phyloP scores from a whole-genome alignment of 2,888 invertebrate species.

The Congeria kusceri region DNA sequence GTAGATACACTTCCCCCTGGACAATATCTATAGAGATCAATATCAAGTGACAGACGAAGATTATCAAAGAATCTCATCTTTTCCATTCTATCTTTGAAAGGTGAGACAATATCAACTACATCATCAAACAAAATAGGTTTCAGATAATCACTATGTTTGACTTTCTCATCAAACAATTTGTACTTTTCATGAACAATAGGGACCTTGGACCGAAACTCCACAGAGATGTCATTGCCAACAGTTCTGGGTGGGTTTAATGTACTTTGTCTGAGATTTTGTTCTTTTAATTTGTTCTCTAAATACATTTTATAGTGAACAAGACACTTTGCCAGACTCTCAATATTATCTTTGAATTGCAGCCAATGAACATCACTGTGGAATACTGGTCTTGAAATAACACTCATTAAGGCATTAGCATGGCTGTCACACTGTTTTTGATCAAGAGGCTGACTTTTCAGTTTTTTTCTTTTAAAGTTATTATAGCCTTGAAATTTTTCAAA shows the following conservation, averaged over 20 bases:
- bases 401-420: constrained; percentile 12
- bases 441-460: no score
- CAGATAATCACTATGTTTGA: not conserved
- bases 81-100: constrained; percentile 20
- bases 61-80: constrained; percentile 14
- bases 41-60: not conserved
- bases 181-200: constrained; percentile 9
- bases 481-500: no score
- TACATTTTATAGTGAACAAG: constrained; percentile 11
- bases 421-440: not conserved
- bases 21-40: constrained; percentile 30
- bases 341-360: not conserved
- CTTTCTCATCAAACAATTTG: constrained; percentile 13
- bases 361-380: no score
- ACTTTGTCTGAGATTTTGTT: not conserved
- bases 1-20: constrained; percentile 25
- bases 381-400: constrained; percentile 5
- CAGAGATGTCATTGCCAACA: constrained; percentile 17
- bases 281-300: not conserved
- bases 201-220: constrained; percentile 9
- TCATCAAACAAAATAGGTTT: constrained; percentile 42
- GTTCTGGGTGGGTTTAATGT: constrained; percentile 19
- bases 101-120: constrained; percentile 7
- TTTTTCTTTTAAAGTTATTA: no score
- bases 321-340: constrained; percentile 21